Conservation (phyloP, 2,113 vertebrate genomes). For the Phrynocephalus versicolor region DNA sequence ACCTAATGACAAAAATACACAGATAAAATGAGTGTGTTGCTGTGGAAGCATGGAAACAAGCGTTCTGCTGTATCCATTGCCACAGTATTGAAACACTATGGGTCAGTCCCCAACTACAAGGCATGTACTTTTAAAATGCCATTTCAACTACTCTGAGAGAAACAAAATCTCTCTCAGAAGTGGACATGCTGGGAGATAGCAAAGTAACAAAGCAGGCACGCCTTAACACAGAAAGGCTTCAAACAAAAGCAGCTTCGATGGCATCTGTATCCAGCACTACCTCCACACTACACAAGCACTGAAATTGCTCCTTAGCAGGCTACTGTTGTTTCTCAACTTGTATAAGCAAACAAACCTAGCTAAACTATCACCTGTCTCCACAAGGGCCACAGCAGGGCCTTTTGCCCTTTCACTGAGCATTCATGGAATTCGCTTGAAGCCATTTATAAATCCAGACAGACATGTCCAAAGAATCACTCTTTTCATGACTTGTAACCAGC, state of each 20-base stretch:
- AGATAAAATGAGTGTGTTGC: neutral
- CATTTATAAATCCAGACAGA: neutral
- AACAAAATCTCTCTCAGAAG: neutral
- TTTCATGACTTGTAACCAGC: neutral
- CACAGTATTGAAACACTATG: neutral
- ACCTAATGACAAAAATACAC: slow-evolving; percentile 41
- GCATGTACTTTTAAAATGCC: neutral
- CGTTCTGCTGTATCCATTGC: neutral
- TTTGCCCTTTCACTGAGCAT: neutral
- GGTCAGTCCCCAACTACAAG: neutral
- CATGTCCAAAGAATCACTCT: neutral
- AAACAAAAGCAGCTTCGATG: neutral
- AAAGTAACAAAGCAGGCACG: neutral
- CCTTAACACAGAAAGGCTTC: neutral
- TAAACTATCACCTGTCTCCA: slow-evolving; percentile 13
- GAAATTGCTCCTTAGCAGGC: rapidly evolving
- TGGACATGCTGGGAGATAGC: neutral
- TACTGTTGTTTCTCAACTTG: rapidly evolving
- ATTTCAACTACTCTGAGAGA: neutral
- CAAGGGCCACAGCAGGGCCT: neutral
- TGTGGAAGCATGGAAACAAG: slow-evolving; percentile 34
- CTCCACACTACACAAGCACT: neutral
- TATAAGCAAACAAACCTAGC: rapidly evolving
- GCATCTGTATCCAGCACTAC: neutral
- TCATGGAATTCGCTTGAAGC: neutral